A percentile compares a stretch with the other conserved stretches of the same genome.
These are phyloP conservation scores for Meloidogyne floridensis DNA, from an alignment of 1,140 invertebrate genomes.

Conservation along the genomic window DNA sequence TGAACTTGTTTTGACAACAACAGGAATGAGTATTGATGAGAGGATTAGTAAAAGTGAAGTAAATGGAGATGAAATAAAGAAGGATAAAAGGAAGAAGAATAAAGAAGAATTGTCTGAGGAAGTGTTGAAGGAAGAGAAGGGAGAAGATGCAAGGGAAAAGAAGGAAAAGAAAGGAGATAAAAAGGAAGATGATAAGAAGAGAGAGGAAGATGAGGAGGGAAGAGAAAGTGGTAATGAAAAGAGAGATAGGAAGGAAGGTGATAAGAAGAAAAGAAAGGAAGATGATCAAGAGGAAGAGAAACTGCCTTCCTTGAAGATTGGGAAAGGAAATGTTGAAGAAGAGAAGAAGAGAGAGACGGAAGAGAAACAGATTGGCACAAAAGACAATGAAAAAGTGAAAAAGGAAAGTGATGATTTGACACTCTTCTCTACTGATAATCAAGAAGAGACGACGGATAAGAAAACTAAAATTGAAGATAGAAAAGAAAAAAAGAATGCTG, in stretches of 20 bases:
- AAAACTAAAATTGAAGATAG: neutral
- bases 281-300: neutral
- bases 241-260: neutral
- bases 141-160: neutral
- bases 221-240: neutral
- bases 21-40: neutral
- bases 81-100: neutral
- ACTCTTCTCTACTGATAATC: neutral
- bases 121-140: neutral
- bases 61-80: neutral
- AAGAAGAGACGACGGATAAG: neutral
- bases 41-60: neutral
- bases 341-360: neutral
- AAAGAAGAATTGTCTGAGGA: neutral
- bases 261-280: slow-evolving; percentile 3
- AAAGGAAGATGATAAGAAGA: neutral
- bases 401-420: neutral
- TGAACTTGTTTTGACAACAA: slow-evolving; percentile 2
- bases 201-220: neutral
- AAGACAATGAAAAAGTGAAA: neutral
- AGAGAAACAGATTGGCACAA: neutral
- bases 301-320: neutral
- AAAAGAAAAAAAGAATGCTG: neutral
- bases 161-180: neutral
- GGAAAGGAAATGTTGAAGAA: neutral